Conservation (phyloP, 2,888 invertebrate species). For the Portevinia maculata region DNA sequence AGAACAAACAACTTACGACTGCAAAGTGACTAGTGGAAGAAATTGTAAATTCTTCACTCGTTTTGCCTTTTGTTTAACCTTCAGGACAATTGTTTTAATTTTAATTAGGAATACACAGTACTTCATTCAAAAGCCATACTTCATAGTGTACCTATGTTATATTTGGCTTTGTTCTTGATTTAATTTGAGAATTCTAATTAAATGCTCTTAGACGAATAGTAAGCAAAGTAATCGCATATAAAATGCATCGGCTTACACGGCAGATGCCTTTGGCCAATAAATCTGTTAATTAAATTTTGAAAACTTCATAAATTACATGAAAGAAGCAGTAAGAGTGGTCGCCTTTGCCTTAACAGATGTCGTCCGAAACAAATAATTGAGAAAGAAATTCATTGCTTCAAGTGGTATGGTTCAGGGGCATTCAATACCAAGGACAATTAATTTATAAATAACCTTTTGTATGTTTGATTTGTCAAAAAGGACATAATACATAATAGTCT, state of each 20-base stretch:
- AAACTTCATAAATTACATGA: neutral
- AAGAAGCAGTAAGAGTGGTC: conserved; percentile 1
- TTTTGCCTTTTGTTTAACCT: neutral
- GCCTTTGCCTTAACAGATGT: no score
- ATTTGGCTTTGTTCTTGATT: neutral
- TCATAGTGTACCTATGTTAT: neutral
- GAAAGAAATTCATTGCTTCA: no score
- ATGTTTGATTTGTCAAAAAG: no score
- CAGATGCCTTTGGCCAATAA: neutral
- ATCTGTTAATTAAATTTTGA: neutral
- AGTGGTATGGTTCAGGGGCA: no score
- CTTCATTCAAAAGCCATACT: neutral
- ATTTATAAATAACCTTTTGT: no score
- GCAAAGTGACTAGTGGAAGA: no score
- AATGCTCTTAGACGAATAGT: neutral
- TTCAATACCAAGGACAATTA: no score
- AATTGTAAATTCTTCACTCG: no score
- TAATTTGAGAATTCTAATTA: neutral
- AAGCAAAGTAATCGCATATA: neutral
- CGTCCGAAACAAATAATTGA: conserved; percentile 6
- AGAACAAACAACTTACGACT: no score
- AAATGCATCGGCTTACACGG: neutral
- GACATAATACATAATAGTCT: no score
- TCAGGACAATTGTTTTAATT: neutral
- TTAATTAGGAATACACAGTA: neutral